Evolutionary conservation across 2,113 vertebrate genomes (phyloP), one percentile per base, ranked within the genome.

Genomic region (Grammomys dolichurus): DNA sequence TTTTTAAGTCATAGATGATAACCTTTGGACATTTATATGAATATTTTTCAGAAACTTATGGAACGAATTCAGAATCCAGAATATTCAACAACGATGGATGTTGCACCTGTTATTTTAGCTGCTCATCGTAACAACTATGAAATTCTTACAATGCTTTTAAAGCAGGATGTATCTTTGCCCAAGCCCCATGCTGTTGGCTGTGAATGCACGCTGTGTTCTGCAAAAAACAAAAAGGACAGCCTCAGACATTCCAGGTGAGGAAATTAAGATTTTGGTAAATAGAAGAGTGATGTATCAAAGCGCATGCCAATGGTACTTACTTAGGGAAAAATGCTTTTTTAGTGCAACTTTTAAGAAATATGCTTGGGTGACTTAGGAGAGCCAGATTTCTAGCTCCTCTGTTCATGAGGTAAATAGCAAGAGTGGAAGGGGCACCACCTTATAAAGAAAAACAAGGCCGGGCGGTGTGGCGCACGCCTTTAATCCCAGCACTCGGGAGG

Each of bases 191-290:
- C 99, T 13, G 99, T 99, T 8, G 99, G 99, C 97, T 99, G 99
- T 97, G 99, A 99, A 94, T 99, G 99, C 96, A 99, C 99, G 0
- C 98, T 99, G 82, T 99, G 99, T 98, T 99, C 99, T 69, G 99
- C 99, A 97, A 99, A 99, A 98, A 99, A 99, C 99, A 99, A 99
- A 98, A 99, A 99, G 97, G 99, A 99, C 95, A 99, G 99, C 96
- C 98, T 99, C 2, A 98, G 99, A 28, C 99, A 99, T 98, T 99
- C 99, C 98, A 99, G 99, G 99, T 99, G 96, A 96, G 95, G 73
- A 87, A 69, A 75, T 33, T 0, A 36, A 89, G 40, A 65, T 46
- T n/a, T 46, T 91, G 65, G 54, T 87, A 90, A 86, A 87, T 76
- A 90, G 28, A 76, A 75, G 13, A 90, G 10, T 92, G 9, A 72